Evolutionary conservation across 1,140 invertebrate genomes (phyloP), one percentile per base, ranked within the genome.

Genomic region (Trachymyrmex cornetzi): DNA sequence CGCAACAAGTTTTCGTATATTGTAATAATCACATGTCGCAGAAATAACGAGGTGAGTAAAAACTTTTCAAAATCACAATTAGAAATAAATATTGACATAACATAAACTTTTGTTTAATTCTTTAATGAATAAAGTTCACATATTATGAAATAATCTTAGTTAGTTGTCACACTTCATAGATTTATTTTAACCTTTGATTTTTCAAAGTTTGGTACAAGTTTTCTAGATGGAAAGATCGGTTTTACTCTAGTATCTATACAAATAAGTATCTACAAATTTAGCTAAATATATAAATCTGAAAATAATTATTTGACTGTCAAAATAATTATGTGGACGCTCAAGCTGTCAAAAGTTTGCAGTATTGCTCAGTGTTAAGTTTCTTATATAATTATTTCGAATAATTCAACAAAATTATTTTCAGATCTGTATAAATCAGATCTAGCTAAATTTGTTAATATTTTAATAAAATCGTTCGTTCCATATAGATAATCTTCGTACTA

Each of bases 121-220:
- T 79, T 57, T 38, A 11, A 12, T 19, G 3, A 24, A 1, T 55
- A 38, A 67, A 80, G 19, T 24, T 24, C 5, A 53, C n/a, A 34
- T 22, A 24, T 19, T n/a, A 30, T 6, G 2, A 7, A 44, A 59
- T 59, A 57, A 59, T 38, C 0, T 50, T 16, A 50, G 12, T 74
- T 34, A 34, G 3, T 27, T 59, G n/a, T 14, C 7, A 48, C 48
- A 48, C 48, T 79, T 79, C 48, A n/a, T 34, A 66, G n/a, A 79
- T 3, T 38, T 34, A 79, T 30, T 53, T 79, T 19, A 48, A 7
- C 6, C 1, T 12, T 27, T 14, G 5, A 50, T 50, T 67, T 67
- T 50, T 34, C 59, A 53, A 67, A 30, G 53, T 14, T 16, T 67
- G 1, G 24, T 53, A 48, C 38, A 3, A 27, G 19, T 71, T 71